Percentiles rank a stretch among this genome's conserved stretches.
Conservation (phyloP, 2,113 vertebrate species). For the Narcine bancroftii region DNA sequence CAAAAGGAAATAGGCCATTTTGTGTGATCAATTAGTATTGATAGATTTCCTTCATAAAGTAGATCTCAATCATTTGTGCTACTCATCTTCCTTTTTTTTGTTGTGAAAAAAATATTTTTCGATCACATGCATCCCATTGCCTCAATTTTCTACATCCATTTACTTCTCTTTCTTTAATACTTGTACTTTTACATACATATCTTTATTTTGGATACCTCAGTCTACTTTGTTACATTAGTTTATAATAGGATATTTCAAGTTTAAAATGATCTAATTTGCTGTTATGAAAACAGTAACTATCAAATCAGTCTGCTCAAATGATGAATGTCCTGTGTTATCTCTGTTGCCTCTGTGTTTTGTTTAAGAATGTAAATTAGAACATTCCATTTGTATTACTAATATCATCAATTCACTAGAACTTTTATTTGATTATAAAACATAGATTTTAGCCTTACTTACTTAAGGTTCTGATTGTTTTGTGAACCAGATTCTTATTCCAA, state of each 20-base stretch:
- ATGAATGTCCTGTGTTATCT: not conserved
- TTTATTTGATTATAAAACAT: not conserved
- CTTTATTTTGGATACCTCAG: not conserved
- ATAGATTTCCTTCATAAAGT: not conserved
- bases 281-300: not conserved
- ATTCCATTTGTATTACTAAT: not conserved
- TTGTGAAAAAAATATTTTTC: no score
- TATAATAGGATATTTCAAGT: not conserved
- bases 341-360: not conserved
- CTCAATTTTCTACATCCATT: no score
- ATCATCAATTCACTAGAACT: not conserved
- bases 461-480: not conserved
- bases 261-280: not conserved
- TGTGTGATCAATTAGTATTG: not conserved
- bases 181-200: no score
- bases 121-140: not conserved
- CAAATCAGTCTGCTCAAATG: no score
- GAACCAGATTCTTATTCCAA: not conserved
- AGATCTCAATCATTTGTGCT: not conserved
- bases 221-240: not conserved
- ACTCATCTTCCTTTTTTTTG: not conserved
- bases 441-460: not conserved
- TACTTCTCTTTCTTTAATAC: no score
- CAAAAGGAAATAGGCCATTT: not conserved
- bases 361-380: not conserved